Evolutionary conservation across 2,888 invertebrate genomes (phyloP).

Genomic region (Syrphus vitripennis): DNA sequence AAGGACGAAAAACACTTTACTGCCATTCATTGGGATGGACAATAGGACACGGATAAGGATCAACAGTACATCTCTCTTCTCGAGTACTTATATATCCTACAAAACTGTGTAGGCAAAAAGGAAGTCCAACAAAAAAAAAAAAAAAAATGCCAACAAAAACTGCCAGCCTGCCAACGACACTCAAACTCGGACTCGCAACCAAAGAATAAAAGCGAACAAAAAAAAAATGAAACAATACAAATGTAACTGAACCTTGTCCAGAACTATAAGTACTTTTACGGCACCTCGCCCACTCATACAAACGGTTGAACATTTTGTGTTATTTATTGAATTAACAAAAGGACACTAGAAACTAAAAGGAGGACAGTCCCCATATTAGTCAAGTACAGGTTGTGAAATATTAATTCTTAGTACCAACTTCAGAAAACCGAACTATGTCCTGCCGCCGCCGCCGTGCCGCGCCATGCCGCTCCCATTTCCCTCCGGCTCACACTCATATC

Average conservation of each 20-base stretch:
- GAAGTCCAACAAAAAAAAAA: slow-evolving; percentile 17
- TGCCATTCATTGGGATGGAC: slow-evolving; percentile 63
- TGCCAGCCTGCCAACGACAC: slow-evolving; percentile 52
- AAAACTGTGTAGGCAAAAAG: neutral
- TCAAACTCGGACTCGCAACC: neutral
- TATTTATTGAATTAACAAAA: slow-evolving; percentile 64
- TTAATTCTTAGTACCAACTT: slow-evolving; percentile 28
- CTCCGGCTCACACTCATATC: neutral
- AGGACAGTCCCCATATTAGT: slow-evolving; percentile 6
- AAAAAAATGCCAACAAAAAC: slow-evolving; percentile 7
- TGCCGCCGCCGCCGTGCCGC: no score
- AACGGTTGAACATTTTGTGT: slow-evolving; percentile 49
- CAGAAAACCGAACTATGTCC: neutral
- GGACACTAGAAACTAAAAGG: slow-evolving; percentile 30
- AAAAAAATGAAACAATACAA: slow-evolving; percentile 18
- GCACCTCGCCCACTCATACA: slow-evolving; percentile 39
- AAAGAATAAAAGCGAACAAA: no score
- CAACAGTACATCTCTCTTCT: slow-evolving; percentile 57
- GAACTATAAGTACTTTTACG: slow-evolving; percentile 32
- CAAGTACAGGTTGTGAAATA: slow-evolving; percentile 38
- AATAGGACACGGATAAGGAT: slow-evolving; percentile 64
- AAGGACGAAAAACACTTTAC: slow-evolving; percentile 46
- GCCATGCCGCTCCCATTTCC: neutral
- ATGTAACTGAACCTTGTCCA: slow-evolving; percentile 31
- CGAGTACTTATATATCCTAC: slow-evolving; percentile 25